Evolutionary conservation across 1,140 invertebrate genomes (phyloP).

Genomic region (Drosophila burlai): DNA sequence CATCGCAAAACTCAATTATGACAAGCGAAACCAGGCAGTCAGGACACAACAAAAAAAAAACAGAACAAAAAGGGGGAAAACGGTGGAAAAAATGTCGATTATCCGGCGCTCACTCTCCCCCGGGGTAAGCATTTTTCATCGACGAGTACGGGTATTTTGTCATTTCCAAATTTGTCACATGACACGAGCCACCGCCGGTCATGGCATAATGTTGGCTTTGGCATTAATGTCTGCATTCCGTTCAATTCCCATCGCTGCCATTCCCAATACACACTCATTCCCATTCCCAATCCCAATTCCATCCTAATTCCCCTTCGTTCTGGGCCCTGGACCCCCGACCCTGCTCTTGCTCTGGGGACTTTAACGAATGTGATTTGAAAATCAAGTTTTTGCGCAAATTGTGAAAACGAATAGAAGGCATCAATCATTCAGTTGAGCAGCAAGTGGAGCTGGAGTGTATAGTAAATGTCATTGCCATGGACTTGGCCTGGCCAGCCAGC

Average conservation of each 20-base stretch:
- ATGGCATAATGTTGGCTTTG: slow-evolving; percentile 77
- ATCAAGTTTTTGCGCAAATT: slow-evolving; percentile 67
- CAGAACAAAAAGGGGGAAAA: slow-evolving; percentile 16
- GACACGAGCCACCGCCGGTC: slow-evolving; percentile 59
- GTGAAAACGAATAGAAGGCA: slow-evolving; percentile 76
- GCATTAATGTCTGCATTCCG: slow-evolving; percentile 69
- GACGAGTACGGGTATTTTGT: slow-evolving; percentile 62
- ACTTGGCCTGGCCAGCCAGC: slow-evolving; percentile 1
- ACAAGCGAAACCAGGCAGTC: slow-evolving; percentile 43
- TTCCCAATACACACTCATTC: slow-evolving; percentile 8
- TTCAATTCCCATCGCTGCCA: slow-evolving; percentile 11
- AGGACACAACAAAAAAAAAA: slow-evolving; percentile 22
- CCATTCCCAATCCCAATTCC: slow-evolving; percentile 11
- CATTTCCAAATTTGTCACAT: slow-evolving; percentile 82
- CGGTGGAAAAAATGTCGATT: slow-evolving; percentile 72
- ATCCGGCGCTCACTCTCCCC: slow-evolving; percentile 30
- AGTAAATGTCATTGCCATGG: slow-evolving; percentile 76
- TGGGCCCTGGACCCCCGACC: neutral
- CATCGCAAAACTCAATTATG: slow-evolving; percentile 78
- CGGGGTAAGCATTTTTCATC: slow-evolving; percentile 60
- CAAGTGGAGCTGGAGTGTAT: slow-evolving; percentile 77
- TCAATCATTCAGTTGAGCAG: slow-evolving; percentile 80
- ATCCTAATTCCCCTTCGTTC: slow-evolving; percentile 10
- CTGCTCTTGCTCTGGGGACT: slow-evolving; percentile 48
- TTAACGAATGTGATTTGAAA: slow-evolving; percentile 79